A percentile compares a stretch with the other conserved stretches of the same genome.
These are phyloP conservation scores for Eospalax fontanierii DNA, from an alignment of 2,797 vertebrate species.

Conservation along the genomic window DNA sequence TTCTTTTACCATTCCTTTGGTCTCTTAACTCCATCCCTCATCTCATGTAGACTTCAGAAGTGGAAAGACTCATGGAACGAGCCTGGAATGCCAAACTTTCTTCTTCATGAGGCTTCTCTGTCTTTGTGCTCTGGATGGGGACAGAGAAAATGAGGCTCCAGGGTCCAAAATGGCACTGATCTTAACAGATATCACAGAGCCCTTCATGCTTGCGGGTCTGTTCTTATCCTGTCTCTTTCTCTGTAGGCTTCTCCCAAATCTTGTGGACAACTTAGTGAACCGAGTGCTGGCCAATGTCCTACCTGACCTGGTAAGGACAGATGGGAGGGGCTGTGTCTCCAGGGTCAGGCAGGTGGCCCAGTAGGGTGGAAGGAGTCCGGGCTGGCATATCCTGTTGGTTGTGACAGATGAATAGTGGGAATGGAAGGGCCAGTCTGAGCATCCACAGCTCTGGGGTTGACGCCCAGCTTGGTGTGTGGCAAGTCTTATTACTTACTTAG, in stretches of 20 bases:
- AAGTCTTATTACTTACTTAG: background rate
- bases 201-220: rapidly evolving
- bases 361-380: background rate
- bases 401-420: background rate
- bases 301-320: constrained; percentile 85
- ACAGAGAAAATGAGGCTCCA: background rate
- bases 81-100: background rate
- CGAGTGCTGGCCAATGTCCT: constrained; percentile 87
- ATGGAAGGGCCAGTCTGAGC: background rate
- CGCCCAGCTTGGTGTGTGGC: background rate
- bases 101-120: background rate
- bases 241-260: constrained; percentile 88
- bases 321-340: background rate
- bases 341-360: background rate
- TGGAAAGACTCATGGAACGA: background rate
- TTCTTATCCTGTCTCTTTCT: background rate
- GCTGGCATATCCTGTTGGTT: background rate
- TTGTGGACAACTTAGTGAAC: constrained; percentile 89
- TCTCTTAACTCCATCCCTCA: too few relatives aligned
- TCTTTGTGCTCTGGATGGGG: background rate
- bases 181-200: background rate
- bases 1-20: background rate
- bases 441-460: background rate
- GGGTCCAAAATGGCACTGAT: too few relatives aligned
- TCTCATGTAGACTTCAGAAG: background rate